Base-by-base conservation (phyloP, 2,797 vertebrate species). In the Melanotaenia boesemani region DNA sequence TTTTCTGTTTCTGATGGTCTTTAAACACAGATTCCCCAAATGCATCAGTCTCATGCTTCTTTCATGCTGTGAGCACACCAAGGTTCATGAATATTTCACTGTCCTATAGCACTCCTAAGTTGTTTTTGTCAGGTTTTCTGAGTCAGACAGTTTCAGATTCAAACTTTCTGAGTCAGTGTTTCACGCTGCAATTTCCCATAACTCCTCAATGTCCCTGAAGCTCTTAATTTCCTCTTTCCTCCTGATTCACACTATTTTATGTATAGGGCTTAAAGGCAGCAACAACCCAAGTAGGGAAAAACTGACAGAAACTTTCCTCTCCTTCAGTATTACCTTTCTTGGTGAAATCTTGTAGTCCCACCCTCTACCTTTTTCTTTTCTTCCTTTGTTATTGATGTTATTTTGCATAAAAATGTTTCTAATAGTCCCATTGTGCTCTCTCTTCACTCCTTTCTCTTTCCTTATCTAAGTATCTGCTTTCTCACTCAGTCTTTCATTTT, bases 11-110 rank as follows among this genome's bases (percentile, higher is more conserved):
- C 80, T 70, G 74, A 74, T 79, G 62, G 71, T 24, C 65, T 82
- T 89, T 83, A 66, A 89, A 72, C 79, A 61, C 67, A 68, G 69
- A 81, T 84, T 75, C 79, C 76, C 71, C 82, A 67, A 79, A 85
- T 82, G 77, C 65, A 86, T 84, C 62, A 22, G 50, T 57, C 77
- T 86, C 77, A 89, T 84, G 30, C 54, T 72, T 86, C 74, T 88
- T 90, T 88, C 16, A 83, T 87, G 83, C 80, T 85, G 62, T 72
- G 78, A 80, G 85, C 71, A 79, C 82, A 76, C 74, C 70, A 3
- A 34, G 52, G 30, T 72, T 88, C 37, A 37, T 91, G 60, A 91
- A 91, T 91, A 88, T 92, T 92, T 93, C 72, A 91, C 66, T 76
- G 79, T 87, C 79, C 81, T 84, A 78, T 89, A 86, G 88, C 22